Evolutionary conservation across 2,888 invertebrate species (phyloP), one percentile per base, ranked within the genome.

Genomic region (Drosophila affinis): DNA sequence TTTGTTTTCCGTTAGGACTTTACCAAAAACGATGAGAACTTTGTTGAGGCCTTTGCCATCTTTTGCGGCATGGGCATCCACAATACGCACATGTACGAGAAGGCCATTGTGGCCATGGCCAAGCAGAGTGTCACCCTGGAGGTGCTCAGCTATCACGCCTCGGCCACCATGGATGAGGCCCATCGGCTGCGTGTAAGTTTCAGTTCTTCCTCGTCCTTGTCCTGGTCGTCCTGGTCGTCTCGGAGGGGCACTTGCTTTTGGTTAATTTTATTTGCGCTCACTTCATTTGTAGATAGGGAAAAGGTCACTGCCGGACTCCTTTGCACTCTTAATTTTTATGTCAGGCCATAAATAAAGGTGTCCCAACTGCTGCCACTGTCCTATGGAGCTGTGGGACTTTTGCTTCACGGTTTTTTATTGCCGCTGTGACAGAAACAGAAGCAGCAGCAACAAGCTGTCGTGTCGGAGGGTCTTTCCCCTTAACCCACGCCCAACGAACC

Each of bases 11-110:
- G 55, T 6, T 56, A 92, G 82, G 94, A 95, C 29, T 98, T 98
- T 93, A 98, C 98, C 82, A 97, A 97, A 92, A 98, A 98, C 92
- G 98, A 98, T 91, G 98, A 98, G 93, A 98, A 98, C 93, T 97
- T 98, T 90, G 97, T 98, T 78, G 98, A 98, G 93, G 98, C 98
- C 3, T 98, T 98, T 92, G 98, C 98, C 75, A 98, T 98, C 88
- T 98, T 98, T 93, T 98, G 98, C 93, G 98, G 98, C 44, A 97
- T 98, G 96, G 98, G 98, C 61, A 98, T 98, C 73, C 97, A 98
- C 93, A 98, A 98, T 91, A 98, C 98, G 60, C 97, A 98, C 91
- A 98, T 98, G 98, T 98, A 98, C 91, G 98, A 98, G 93, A 97
- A 96, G 92, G 98, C 98, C 47, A 96, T 97, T 91, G 97, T 97